Evolutionary conservation across 1,140 invertebrate species (phyloP), one percentile per base, ranked within the genome.

Genomic region (Papilio machaon): DNA sequence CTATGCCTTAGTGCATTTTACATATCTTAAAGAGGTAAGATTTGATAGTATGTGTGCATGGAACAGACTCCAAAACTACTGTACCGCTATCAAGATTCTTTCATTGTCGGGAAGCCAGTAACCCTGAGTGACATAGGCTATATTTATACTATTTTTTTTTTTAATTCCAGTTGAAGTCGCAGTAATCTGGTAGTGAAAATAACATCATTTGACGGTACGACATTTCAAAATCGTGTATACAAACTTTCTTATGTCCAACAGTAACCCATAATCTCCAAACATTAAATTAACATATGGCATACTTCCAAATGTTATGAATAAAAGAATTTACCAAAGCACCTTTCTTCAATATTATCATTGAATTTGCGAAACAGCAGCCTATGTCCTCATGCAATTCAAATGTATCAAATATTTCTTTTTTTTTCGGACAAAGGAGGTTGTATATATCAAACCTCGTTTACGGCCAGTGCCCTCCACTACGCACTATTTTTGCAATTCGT

Each of bases 261-360:
- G 84, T 81, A 86, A 85, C 80, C 84, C 73, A 78, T 82, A 85
- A 82, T 89, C 86, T 86, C 83, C 85, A 87, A 87, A 87, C 82
- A 88, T 89, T 86, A 89, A 84, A 89, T 89, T 86, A 84, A 88
- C 84, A 81, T 87, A 85, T 83, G 85, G 79, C 84, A 85, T 83
- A 87, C 83, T 85, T 87, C 82, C 82, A 77, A 80, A 81, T 77
- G 78, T 10, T 82, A 89, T 89, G 88, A 88, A 89, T 89, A 88
- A 89, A 89, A 81, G 82, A 82, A 86, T 85, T 85, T 73, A 70
- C 79, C 15, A 77, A 82, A 77, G 67, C 77, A 81, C 87, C 83
- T 87, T 89, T 85, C 84, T 89, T 89, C 81, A 47, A 80, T 81
- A 77, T 83, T 80, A 83, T 80, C 75, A 84, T 84, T 79, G 78